Percentiles rank a stretch among this genome's conserved stretches.
Conservation (phyloP, 2,888 invertebrate species). For the Teleiodes luculella region DNA sequence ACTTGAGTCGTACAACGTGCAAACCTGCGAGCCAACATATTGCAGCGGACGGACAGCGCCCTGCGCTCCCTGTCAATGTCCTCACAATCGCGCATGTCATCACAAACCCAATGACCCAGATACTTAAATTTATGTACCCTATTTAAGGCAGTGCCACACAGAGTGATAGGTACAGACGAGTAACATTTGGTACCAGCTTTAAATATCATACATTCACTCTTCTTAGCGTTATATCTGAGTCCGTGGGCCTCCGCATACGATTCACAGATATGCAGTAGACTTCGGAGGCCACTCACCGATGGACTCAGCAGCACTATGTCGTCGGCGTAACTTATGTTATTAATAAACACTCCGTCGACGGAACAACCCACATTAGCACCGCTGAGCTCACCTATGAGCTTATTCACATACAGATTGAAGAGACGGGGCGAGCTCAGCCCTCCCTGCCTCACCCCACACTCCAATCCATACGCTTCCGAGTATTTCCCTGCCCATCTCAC, state of each 20-base stretch:
- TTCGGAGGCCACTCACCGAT: background rate
- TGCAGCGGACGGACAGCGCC: constrained; percentile 1
- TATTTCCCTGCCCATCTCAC: no score
- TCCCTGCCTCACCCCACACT: no score
- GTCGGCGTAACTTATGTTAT: background rate
- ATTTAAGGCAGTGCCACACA: background rate
- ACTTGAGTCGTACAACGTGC: background rate
- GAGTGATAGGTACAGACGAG: background rate
- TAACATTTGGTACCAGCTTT: background rate
- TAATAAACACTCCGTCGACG: background rate
- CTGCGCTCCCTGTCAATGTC: no score
- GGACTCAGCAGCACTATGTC: background rate
- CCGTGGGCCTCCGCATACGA: background rate
- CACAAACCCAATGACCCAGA: background rate
- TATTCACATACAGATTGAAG: no score
- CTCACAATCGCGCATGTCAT: background rate
- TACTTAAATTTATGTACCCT: background rate
- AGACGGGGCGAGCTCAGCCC: no score
- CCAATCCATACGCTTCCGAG: background rate
- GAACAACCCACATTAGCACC: constrained; percentile 1
- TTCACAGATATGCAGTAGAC: background rate
- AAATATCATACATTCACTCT: background rate
- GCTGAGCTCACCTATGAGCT: no score
- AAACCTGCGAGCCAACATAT: constrained; percentile 6
- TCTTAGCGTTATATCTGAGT: background rate